phyloP scores from a whole-genome alignment of 2,888 invertebrate species.

The Diabrotica balteata region DNA sequence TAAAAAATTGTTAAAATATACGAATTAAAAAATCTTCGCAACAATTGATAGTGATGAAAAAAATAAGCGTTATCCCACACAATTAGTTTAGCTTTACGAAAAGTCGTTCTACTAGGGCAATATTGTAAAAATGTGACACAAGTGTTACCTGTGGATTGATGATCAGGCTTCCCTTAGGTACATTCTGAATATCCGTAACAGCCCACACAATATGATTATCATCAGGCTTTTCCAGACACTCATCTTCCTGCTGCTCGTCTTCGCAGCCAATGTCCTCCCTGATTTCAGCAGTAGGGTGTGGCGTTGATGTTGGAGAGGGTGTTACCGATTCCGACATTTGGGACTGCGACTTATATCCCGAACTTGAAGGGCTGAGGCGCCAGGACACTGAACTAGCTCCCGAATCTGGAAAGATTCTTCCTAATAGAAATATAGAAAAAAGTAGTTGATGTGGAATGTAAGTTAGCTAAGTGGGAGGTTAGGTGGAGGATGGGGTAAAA shows the following conservation, averaged over 20 bases:
- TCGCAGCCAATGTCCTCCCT: constrained; percentile 47
- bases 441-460: constrained; percentile 10
- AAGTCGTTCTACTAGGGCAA: too few species aligned
- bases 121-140: too few species aligned
- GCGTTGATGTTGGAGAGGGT: constrained; percentile 74
- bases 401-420: constrained; percentile 61
- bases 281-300: constrained; percentile 49
- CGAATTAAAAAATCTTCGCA: not conserved
- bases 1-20: not conserved
- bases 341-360: constrained; percentile 79
- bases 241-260: constrained; percentile 40
- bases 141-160: constrained; percentile 78
- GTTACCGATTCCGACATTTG: constrained; percentile 79
- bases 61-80: too few species aligned
- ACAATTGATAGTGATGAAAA: too few species aligned
- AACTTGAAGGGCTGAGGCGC: constrained; percentile 76
- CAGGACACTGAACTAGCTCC: constrained; percentile 68
- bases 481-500: too few species aligned
- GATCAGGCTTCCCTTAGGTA: constrained; percentile 86
- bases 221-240: constrained; percentile 6
- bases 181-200: constrained; percentile 83
- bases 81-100: too few species aligned
- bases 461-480: not conserved
- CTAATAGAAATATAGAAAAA: constrained; percentile 20
- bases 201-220: constrained; percentile 77